Base-by-base conservation (phyloP, 2,888 invertebrate genomes). In the Xanthostigma xanthostigma region DNA sequence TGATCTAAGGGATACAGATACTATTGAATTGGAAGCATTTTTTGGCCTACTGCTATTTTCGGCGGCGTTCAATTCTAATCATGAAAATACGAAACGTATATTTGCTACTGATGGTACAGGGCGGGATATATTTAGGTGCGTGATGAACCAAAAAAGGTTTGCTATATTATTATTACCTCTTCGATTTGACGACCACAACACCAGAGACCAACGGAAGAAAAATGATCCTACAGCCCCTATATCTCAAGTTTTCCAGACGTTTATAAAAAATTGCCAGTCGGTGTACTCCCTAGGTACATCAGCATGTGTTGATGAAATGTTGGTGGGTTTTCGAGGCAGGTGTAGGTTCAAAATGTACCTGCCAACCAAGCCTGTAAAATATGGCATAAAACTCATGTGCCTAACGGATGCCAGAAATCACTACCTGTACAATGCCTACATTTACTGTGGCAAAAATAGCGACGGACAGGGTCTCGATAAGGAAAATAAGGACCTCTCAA, bases 301-400 rank as follows among this genome's bases (percentile, higher is more conserved):
- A 34, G 35, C 41, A 17, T 49, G 51, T 40, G 40, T 49, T 11
- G 52, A 53, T 48, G 48, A 53, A 48, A 53, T 51, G 48, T 48
- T 49, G 33, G 46, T 51, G 34, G 47, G 48, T 10, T 55, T 55
- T 45, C 43, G 51, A 36, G 51, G 54, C 10, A 46, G 49, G 27
- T 53, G 46, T 36, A 40, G 39, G 17, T 56, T 57, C 44, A 48
- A 47, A 45, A 50, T 56, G 40, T 55, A 53, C 36, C 52, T 55
- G 45, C 55, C 55, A 12, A 52, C 49, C 39, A 59, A 59, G 45
- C 59, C 56, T 14, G 52, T 45, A 13, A 59, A 56, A 53, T 58
- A 56, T 49, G 59, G 58, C 27, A 49, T 59, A 40, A 60, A 58
- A 45, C 38, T 58, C 37, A 48, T 55, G 50, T 49, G 49, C 39